A percentile compares a stretch with the other conserved stretches of the same genome.
Conservation (phyloP, 2,113 vertebrate species). For the Tetraodon nigroviridis region DNA sequence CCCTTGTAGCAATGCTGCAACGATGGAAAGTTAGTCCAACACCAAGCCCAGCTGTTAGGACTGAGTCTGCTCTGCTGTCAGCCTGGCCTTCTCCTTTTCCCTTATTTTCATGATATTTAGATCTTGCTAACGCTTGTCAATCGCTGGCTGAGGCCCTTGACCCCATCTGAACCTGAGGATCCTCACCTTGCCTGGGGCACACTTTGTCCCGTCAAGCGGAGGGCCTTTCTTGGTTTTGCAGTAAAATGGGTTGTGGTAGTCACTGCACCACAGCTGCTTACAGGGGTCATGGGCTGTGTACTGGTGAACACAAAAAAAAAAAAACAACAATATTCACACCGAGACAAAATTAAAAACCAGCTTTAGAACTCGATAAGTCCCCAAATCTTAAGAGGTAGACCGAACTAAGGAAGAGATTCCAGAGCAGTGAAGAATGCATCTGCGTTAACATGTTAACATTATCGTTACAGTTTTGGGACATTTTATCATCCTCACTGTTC, state of each 20-base stretch:
- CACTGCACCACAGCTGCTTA: slow-evolving; percentile 95
- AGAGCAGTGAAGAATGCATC: background rate
- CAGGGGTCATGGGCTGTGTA: slow-evolving; percentile 90
- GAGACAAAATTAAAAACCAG: background rate
- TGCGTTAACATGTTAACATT: background rate
- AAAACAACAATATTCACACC: background rate
- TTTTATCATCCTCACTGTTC: background rate
- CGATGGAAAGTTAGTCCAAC: slow-evolving; percentile 11
- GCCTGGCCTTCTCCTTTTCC: no score
- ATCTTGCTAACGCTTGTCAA: no score
- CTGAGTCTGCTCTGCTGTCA: background rate
- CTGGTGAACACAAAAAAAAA: slow-evolving; percentile 65
- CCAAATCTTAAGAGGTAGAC: background rate
- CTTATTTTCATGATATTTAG: no score
- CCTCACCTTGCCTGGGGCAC: slow-evolving; percentile 86
- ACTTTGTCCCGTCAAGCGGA: slow-evolving; percentile 92
- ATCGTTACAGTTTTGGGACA: background rate
- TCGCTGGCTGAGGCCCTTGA: background rate
- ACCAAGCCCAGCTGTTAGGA: background rate
- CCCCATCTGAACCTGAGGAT: background rate
- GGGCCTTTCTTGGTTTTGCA: slow-evolving; percentile 97
- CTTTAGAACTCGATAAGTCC: background rate
- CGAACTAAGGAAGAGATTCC: background rate
- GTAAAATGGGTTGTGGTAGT: slow-evolving; percentile 91
- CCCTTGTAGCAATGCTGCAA: slow-evolving; percentile 93